Evolutionary conservation across 2,797 vertebrate genomes (phyloP), one percentile per base, ranked within the genome.

Genomic region (Catharus ustulatus): DNA sequence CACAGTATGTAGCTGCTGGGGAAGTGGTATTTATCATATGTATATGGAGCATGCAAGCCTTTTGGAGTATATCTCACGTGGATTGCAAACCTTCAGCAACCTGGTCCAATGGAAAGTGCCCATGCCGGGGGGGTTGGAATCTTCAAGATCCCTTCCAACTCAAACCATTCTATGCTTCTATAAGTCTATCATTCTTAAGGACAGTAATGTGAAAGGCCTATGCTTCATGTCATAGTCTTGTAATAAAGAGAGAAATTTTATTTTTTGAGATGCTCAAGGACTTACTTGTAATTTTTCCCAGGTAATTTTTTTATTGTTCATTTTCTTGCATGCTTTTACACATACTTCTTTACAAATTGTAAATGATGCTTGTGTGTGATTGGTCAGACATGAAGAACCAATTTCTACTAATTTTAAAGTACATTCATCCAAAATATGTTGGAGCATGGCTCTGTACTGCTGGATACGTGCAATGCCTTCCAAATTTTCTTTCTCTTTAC

Each of bases 111-210:
- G 22, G 26, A 62, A 62, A 27, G 6, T 36, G 21, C 18, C 15
- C 1, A 13, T 24, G 48, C 32, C 15, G 23, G 36, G 15, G 3
- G 7, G 1, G 0, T 24, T 55, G 27, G 49, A 55, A 26, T 12
- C 36, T 55, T 69, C n/a, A 62, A 55, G 15, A 36, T 43, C 32
- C 32, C 27, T 82, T 75, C 19, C 26, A 67, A 74, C 13, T 1
- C 34, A 42, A 68, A 36, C 19, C 8, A n/a, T 55, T 82, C 34
- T 48, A 20, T 48, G 22, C 13, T 61, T 81, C 17, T 32, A 5
- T 19, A 13, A 67, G 81, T 74, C 40, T 67, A 5, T 32, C 13
- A 19, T 32, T 68, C 32, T 38, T 29, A 42, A 73, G 34, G n/a
- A 57, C 9, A 42, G 15, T 12, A 73, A 30, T 34, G 46, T 52